phyloP scores from a whole-genome alignment of 2,113 vertebrate species.

The Suncus etruscus region DNA sequence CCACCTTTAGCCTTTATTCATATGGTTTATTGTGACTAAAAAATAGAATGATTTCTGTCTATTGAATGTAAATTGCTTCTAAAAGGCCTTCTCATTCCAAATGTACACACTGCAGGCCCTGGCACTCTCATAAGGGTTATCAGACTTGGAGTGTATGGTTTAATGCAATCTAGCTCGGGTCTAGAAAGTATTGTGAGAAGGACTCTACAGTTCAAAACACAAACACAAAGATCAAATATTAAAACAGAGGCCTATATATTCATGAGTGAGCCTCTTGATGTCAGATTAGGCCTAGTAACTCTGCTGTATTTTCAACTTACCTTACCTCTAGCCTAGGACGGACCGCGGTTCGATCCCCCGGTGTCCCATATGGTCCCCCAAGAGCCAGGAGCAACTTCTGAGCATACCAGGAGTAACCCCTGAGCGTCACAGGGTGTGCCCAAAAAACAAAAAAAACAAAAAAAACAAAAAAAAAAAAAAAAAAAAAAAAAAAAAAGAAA shows the following conservation, averaged over 20 bases:
- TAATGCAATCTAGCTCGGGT: not conserved
- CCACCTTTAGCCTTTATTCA: not conserved
- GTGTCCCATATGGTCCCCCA: too few relatives aligned
- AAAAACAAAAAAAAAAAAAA: too few relatives aligned
- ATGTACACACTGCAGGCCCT: not conserved
- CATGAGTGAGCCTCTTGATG: not conserved
- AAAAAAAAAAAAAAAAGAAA: too few relatives aligned
- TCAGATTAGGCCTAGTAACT: not conserved
- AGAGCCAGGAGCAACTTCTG: too few relatives aligned
- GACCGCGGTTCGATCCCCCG: too few relatives aligned
- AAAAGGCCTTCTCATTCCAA: not conserved
- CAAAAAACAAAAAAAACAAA: too few relatives aligned
- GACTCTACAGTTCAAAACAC: not conserved
- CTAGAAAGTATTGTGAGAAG: conserved; percentile 34
- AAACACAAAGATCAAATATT: not conserved
- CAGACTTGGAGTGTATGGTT: not conserved
- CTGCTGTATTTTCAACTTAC: not conserved
- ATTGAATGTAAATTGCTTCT: conserved; percentile 40
- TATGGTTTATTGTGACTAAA: not conserved
- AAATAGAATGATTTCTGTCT: conserved; percentile 55
- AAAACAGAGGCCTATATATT: not conserved
- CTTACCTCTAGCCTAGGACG: too few relatives aligned
- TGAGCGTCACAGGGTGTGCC: too few relatives aligned
- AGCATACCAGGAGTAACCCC: too few relatives aligned
- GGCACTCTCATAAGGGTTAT: conserved; percentile 1